These are phyloP conservation scores for Xiphophorus maculatus DNA, from an alignment of 2,113 vertebrate genomes.

Conservation along the genomic window DNA sequence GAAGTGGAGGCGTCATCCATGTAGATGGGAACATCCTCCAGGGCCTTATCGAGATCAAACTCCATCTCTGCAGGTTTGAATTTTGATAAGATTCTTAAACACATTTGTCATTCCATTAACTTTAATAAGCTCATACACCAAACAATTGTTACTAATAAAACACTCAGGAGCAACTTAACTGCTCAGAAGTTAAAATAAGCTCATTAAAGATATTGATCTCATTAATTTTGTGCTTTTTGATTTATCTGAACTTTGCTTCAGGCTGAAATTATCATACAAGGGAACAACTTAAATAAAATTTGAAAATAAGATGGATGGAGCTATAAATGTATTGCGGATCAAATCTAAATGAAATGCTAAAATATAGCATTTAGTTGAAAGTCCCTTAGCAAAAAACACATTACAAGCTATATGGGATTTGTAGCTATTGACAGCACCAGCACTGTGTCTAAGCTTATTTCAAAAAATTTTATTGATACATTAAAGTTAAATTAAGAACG, in stretches of 20 bases:
- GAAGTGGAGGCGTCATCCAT: conserved; percentile 86
- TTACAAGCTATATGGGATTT: background rate
- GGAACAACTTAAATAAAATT: no score
- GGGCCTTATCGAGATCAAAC: conserved; percentile 95
- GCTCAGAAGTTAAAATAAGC: background rate
- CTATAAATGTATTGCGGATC: no score
- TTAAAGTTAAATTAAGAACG: background rate
- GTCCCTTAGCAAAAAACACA: no score
- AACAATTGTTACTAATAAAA: background rate
- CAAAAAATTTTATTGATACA: background rate
- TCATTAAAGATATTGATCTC: background rate
- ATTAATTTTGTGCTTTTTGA: background rate
- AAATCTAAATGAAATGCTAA: no score
- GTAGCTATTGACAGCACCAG: background rate
- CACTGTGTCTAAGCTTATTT: background rate
- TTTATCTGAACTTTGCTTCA: background rate
- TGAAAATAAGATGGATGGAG: no score
- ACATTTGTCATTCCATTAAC: background rate
- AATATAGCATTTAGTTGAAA: no score
- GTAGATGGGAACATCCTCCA: conserved; percentile 92
- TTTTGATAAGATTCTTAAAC: background rate
- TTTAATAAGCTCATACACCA: background rate
- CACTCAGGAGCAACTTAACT: background rate
- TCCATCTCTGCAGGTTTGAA: conserved; percentile 88
- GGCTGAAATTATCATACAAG: no score